Base-by-base conservation (phyloP, 2,113 vertebrate genomes). In the Myrmecobius fasciatus region DNA sequence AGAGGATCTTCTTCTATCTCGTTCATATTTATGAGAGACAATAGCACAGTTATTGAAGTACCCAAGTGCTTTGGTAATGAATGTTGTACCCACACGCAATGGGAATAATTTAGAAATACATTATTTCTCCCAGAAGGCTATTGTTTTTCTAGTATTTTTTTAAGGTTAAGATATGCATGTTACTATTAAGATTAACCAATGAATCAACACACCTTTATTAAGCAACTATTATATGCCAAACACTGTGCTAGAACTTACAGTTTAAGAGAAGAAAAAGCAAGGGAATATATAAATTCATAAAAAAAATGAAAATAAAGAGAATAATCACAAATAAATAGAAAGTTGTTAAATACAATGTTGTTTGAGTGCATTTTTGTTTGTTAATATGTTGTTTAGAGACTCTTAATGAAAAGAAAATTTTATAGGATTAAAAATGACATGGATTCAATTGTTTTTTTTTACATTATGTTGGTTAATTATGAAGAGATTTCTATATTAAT, bases 71-170 rank as follows among this genome's bases (percentile, higher is more conserved):
- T 28, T 47, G 3, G 14, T 8, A 52, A 51, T 2, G 11, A 31
- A 43, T 8, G 3, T 3, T 26, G 3, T 47, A 28, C 93, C 11
- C 8, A 28, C 1, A 0, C 0, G 6, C 1, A 0, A 14, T 3
- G 2, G 7, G 26, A 0, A 20, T 25, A 9, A 75, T 3, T 3
- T 0, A 49, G 91, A n/a, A 22, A 9, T 0, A 3, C 0, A 0
- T 0, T 8, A 0, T 25, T 51, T 54, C n/a, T 43, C 6, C 47
- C 0, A 75, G 46, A 43, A 54, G 22, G 9, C 0, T 26, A 24
- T 0, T 2, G 12, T 0, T 0, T 31, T 8, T 8, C 2, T 5
- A 67, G 25, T 7, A 17, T 14, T 17, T 0, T 43, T 10, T 47
- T 47, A 26, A n/a, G 10, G 36, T 20, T 36, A 2, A 7, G 0